Percentiles rank a stretch among this genome's conserved stretches.
Evolutionary conservation across 2,113 vertebrate genomes (phyloP).

Genomic region (Rhagologus leucostigma): DNA sequence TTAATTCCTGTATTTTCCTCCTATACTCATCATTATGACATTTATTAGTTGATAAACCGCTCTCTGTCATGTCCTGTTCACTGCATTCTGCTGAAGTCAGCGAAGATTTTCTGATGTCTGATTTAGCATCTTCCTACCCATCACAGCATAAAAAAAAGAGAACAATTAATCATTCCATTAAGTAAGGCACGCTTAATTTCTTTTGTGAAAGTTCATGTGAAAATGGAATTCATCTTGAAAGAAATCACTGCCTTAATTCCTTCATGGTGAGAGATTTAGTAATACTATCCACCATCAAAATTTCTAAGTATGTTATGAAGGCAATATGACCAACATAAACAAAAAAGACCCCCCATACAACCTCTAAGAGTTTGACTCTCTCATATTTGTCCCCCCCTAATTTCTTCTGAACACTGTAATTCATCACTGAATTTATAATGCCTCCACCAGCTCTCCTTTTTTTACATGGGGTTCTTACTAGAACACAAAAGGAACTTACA

Average conservation of each 20-base stretch:
- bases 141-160: neutral
- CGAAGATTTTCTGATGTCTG: neutral
- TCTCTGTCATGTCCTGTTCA: neutral
- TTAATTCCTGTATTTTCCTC: constrained; percentile 29
- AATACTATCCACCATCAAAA: neutral
- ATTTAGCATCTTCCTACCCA: constrained; percentile 33
- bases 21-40: neutral
- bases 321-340: neutral
- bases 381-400: neutral
- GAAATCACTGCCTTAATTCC: neutral
- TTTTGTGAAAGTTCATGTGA: neutral
- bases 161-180: neutral
- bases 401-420: neutral
- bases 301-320: neutral
- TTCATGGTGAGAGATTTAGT: neutral
- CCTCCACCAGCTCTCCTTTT: neutral
- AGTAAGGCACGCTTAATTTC: neutral
- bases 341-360: neutral
- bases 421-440: neutral
- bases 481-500: neutral
- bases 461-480: neutral
- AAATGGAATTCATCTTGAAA: neutral
- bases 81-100: neutral
- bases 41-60: neutral
- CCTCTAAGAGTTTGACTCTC: neutral